phyloP scores from a whole-genome alignment of 2,888 invertebrate genomes.

The Drepanosiphum platanoidis region DNA sequence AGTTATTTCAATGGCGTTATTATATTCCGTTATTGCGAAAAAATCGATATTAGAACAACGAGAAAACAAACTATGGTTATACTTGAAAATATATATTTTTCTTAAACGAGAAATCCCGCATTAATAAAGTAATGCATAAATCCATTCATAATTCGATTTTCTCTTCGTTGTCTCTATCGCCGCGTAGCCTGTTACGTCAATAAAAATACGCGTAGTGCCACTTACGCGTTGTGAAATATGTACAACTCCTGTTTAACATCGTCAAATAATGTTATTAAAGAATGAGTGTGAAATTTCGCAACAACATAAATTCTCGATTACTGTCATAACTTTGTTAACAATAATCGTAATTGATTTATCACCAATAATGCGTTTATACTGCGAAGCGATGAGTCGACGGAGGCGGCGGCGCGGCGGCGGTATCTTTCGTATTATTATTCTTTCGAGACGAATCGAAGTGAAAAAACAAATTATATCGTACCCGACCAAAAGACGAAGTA shows the following conservation, averaged over 20 bases:
- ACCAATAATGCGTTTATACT: background rate
- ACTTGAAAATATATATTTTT: background rate
- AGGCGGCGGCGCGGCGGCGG: background rate
- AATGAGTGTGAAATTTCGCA: background rate
- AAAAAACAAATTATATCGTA: background rate
- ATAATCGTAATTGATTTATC: conserved; percentile 44
- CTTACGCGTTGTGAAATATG: background rate
- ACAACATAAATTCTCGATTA: background rate
- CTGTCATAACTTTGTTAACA: conserved; percentile 14
- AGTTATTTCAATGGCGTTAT: background rate
- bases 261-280: conserved; percentile 6
- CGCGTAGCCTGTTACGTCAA: background rate
- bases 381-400: too few relatives aligned
- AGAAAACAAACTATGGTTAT: background rate
- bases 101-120: background rate
- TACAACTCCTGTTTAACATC: background rate
- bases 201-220: background rate
- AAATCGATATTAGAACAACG: background rate
- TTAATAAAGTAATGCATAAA: background rate
- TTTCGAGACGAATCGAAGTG: background rate
- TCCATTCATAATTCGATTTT: conserved; percentile 7
- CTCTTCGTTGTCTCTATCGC: background rate
- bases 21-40: too few relatives aligned
- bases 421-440: background rate
- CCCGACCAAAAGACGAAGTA: too few relatives aligned